Conservation (phyloP, 2,797 vertebrate genomes). For the Rhinichthys osculus region DNA sequence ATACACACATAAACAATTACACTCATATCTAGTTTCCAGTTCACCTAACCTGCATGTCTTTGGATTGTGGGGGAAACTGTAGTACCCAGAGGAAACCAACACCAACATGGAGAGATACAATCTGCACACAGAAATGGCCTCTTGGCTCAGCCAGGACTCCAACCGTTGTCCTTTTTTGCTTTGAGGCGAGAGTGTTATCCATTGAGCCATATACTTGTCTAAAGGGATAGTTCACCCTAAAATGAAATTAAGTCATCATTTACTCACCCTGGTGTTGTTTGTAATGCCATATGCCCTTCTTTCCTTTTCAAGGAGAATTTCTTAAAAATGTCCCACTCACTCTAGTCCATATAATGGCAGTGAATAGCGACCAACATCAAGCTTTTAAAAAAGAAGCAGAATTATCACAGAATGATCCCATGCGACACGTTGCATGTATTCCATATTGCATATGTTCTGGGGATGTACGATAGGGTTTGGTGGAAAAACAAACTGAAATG, state of each 20-base stretch:
- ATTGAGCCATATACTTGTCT: not conserved
- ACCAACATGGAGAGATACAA: not conserved
- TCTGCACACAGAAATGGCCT: not conserved
- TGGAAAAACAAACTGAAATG: not conserved
- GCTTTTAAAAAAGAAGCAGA: not conserved
- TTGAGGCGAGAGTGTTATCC: not conserved
- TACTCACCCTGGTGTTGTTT: not conserved
- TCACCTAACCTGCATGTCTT: not conserved
- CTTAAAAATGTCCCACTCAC: not conserved
- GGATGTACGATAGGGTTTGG: not conserved
- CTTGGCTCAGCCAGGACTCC: not conserved
- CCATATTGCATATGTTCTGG: not conserved
- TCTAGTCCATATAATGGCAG: not conserved
- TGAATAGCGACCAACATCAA: not conserved
- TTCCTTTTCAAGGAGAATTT: not conserved
- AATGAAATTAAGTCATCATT: not conserved
- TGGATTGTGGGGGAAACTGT: not conserved
- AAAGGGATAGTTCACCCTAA: not conserved
- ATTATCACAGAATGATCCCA: not conserved
- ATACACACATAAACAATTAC: not conserved
- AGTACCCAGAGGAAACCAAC: not conserved
- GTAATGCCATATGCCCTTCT: not conserved
- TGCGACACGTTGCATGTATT: not conserved
- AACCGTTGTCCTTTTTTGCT: not conserved
- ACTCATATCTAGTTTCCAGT: not conserved